phyloP scores from a whole-genome alignment of 2,888 invertebrate species.

The Capitulum mitella region DNA sequence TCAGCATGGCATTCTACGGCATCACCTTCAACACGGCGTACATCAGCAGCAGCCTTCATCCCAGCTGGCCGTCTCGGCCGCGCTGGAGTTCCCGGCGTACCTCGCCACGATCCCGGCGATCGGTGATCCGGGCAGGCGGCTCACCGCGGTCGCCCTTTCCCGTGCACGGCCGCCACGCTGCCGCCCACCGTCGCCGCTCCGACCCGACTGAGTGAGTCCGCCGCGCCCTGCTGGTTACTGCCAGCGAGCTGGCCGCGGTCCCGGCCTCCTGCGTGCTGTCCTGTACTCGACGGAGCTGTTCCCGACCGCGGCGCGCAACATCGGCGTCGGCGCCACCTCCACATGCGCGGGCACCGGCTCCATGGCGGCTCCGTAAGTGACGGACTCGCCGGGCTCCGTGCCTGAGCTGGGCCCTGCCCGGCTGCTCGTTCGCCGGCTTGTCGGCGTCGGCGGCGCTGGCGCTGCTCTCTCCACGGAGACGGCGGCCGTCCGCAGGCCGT shows the following conservation, averaged over 20 bases:
- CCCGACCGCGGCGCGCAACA: slow-evolving; percentile 79
- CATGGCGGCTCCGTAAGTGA: slow-evolving; percentile 74
- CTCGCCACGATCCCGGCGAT: slow-evolving; percentile 7
- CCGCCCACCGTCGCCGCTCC: slow-evolving; percentile 31
- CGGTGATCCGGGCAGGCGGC: slow-evolving; percentile 53
- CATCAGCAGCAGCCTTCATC: slow-evolving; percentile 69
- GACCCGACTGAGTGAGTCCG: slow-evolving; percentile 47
- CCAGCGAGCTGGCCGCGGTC: slow-evolving; percentile 72
- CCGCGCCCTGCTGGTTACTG: slow-evolving; percentile 58
- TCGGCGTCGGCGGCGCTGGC: slow-evolving; percentile 61
- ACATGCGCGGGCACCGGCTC: slow-evolving; percentile 79
- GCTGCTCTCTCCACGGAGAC: slow-evolving; percentile 66
- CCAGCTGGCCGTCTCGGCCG: slow-evolving; percentile 73
- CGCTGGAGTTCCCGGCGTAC: slow-evolving; percentile 41
- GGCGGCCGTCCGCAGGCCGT: slow-evolving; percentile 64
- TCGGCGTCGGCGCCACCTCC: slow-evolving; percentile 76
- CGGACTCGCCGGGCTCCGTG: slow-evolving; percentile 48
- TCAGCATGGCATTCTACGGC: slow-evolving; percentile 80
- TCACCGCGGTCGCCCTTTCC: slow-evolving; percentile 51
- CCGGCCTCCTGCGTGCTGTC: slow-evolving; percentile 74
- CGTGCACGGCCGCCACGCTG: slow-evolving; percentile 30
- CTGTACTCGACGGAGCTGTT: slow-evolving; percentile 77
- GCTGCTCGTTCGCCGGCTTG: slow-evolving; percentile 58
- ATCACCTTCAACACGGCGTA: slow-evolving; percentile 77
- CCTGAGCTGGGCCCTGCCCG: slow-evolving; percentile 32